Conservation (phyloP, 2,113 vertebrate species). For the Cynocephalus volans region DNA sequence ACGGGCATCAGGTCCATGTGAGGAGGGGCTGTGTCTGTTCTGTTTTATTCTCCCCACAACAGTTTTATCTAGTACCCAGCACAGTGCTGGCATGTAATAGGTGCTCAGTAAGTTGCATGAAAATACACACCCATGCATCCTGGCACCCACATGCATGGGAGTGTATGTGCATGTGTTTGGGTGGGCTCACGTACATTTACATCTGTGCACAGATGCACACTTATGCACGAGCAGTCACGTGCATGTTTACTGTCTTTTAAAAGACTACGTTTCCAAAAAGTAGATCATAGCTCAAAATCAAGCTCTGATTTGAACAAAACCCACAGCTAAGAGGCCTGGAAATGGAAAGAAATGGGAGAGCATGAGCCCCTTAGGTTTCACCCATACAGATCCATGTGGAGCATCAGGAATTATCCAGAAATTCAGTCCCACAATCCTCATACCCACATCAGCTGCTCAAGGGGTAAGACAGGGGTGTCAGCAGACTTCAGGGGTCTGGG, state of each 20-base stretch:
- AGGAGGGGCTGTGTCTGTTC: background rate
- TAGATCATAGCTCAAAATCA: background rate
- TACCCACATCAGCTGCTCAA: background rate
- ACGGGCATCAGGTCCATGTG: background rate
- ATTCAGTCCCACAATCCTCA: background rate
- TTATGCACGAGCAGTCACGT: rapidly evolving
- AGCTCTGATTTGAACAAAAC: slow-evolving; percentile 8
- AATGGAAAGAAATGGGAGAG: background rate
- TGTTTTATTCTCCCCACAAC: background rate
- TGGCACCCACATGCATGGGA: background rate
- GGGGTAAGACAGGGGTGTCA: rapidly evolving
- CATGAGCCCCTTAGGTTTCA: rapidly evolving
- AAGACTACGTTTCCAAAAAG: background rate
- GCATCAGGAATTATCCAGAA: background rate
- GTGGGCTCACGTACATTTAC: background rate
- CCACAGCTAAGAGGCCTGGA: background rate
- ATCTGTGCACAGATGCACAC: background rate
- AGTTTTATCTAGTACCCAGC: background rate
- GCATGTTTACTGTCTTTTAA: background rate
- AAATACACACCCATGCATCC: background rate
- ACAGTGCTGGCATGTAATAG: background rate
- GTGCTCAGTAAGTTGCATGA: background rate
- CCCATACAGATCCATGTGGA: background rate
- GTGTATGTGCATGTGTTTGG: background rate
- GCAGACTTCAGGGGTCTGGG: background rate